phyloP scores from a whole-genome alignment of 1,140 invertebrate species.

The Mylabris phalerata region DNA sequence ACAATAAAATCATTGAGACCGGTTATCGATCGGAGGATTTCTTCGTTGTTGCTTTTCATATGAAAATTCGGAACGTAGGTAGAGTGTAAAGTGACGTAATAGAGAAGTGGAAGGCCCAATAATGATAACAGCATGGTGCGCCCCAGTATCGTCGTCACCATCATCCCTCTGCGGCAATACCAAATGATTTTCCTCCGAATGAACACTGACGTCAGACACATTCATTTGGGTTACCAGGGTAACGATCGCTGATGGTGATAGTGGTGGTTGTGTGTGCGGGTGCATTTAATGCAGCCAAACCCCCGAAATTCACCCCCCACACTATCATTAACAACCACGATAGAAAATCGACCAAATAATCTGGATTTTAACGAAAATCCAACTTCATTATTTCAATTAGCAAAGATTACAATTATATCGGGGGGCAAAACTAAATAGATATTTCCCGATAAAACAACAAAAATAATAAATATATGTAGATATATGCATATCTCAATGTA shows the following conservation, averaged over 20 bases:
- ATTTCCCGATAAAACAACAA: neutral
- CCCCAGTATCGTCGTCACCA: slow-evolving; percentile 2
- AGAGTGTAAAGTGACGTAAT: too few relatives aligned
- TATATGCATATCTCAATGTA: neutral
- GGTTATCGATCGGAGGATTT: too few relatives aligned
- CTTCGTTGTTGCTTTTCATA: too few relatives aligned
- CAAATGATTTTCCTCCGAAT: slow-evolving; percentile 12
- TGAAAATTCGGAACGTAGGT: too few relatives aligned
- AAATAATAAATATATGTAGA: neutral
- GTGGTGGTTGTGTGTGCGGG: too few relatives aligned
- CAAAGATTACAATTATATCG: too few relatives aligned
- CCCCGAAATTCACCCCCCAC: neutral
- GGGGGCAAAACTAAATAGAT: too few relatives aligned
- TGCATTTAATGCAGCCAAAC: slow-evolving; percentile 1
- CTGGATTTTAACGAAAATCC: neutral
- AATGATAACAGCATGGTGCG: too few relatives aligned
- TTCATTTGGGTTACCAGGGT: slow-evolving; percentile 8
- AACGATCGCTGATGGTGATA: slow-evolving; percentile 2
- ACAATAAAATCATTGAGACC: too few relatives aligned
- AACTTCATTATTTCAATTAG: too few relatives aligned
- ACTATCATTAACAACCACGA: neutral
- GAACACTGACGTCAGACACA: slow-evolving; percentile 12
- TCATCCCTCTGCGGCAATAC: slow-evolving; percentile 8
- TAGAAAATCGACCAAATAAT: neutral
- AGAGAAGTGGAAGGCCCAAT: too few relatives aligned